phyloP scores from a whole-genome alignment of 2,113 vertebrate genomes.

The Lagenorhynchus albirostris region DNA sequence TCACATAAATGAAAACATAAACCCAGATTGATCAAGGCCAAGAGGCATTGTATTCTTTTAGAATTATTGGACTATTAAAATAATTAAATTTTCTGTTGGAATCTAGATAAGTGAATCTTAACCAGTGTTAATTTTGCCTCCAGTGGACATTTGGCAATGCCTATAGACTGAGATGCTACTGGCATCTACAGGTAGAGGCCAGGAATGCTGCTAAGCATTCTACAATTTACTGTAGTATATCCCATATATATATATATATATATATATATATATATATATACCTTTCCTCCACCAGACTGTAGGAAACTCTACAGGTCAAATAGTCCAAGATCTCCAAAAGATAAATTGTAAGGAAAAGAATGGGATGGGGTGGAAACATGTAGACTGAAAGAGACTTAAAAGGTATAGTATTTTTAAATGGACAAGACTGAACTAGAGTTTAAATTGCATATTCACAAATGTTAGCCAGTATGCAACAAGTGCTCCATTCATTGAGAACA shows the following conservation, averaged over 20 bases:
- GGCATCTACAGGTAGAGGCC: background rate
- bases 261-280: too few relatives aligned
- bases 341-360: background rate
- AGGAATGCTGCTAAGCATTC: background rate
- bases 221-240: background rate
- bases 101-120: background rate
- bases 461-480: too few relatives aligned
- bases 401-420: too few relatives aligned
- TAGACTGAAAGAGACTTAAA: background rate
- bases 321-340: background rate
- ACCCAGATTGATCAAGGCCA: background rate
- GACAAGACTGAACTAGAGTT: too few relatives aligned
- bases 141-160: background rate
- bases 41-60: background rate
- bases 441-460: too few relatives aligned
- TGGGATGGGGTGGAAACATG: background rate
- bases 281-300: background rate
- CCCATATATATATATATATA: too few relatives aligned
- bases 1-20: background rate
- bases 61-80: background rate
- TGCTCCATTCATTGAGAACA: too few relatives aligned
- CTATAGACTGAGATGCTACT: background rate
- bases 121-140: background rate
- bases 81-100: background rate
- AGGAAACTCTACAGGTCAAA: background rate